Base-by-base conservation (phyloP, 2,113 vertebrate species). In the Octodon degus region DNA sequence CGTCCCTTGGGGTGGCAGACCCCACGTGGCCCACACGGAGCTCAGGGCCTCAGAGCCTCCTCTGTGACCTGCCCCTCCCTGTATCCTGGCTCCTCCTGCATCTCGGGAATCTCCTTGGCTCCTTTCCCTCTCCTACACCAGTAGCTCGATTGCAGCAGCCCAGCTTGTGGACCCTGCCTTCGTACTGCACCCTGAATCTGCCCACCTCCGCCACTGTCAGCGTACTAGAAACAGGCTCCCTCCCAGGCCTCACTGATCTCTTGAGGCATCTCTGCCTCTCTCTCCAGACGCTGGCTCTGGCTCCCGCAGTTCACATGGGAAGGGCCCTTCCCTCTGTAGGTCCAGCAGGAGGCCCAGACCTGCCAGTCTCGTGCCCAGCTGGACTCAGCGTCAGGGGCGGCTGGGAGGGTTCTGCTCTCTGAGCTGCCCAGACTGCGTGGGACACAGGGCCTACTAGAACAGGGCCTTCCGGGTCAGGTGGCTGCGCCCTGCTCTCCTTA, bases 1-100 rank as follows among this genome's bases (percentile, higher is more conserved):
- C 50, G 50, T 43, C 30, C 63, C 76, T 32, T 10, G 5, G 62
- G 77, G 2, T 8, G 1, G 4, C 60, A 70, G 13, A 12, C 65
- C 17, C 4, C 3, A 2, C 25, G 0, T 43, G 76, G 62, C 68
- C 85, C n/a, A 20, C 4, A 12, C 0, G 12, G 62, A 37, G 17
- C 11, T 4, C 60, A 20, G 25, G 5, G 27, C 4, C 55, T 70
- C 20, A 58, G 55, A 58, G 55, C 55, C 55, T 58, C 12, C 11
- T n/a, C 47, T 0, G 19, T 5, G 19, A 12, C 62, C 65, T 20
- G 9, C 12, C 19, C 4, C 34, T n/a, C 34, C 84, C 65, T 2
- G 0, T 8, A 19, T 12, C 4, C 50, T 2, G 0, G 53, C 37
- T 60, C 43, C 12, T 47, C 24, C 32, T 55, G 5, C 16, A 10